Evolutionary conservation across 2,113 vertebrate species (phyloP).

Genomic region (Myrmecophaga tridactyla): DNA sequence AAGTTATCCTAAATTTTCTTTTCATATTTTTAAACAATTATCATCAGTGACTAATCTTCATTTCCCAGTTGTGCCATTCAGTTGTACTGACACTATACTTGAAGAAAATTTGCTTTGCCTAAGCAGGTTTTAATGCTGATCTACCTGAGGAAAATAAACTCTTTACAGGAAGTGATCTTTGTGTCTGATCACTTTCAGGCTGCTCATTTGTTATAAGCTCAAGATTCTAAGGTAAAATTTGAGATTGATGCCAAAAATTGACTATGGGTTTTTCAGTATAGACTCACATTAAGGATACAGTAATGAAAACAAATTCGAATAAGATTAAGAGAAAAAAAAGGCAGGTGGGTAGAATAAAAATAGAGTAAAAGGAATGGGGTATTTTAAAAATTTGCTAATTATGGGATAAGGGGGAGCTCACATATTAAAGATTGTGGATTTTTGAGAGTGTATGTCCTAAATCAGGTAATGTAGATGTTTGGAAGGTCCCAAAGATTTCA

Average conservation of each 20-base stretch:
- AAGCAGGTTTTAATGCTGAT: too few species aligned
- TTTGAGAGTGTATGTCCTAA: not conserved
- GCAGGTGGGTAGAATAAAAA: not conserved
- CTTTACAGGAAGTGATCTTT: not conserved
- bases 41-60: rapidly evolving
- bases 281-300: not conserved
- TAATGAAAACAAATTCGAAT: not conserved
- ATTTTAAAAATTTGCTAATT: not conserved
- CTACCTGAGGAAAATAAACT: not conserved
- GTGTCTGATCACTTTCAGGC: not conserved
- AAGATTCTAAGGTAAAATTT: not conserved
- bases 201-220: not conserved
- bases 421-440: not conserved
- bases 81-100: not conserved
- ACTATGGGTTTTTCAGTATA: not conserved
- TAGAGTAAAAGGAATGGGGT: not conserved
- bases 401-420: not conserved
- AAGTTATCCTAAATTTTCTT: not conserved
- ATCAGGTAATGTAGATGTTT: not conserved
- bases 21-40: not conserved
- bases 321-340: not conserved
- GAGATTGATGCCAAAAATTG: not conserved
- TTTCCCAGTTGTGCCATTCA: not conserved
- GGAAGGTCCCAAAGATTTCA: not conserved
- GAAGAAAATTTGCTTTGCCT: not conserved